Evolutionary conservation across 30 jellyfish, hydroid and myxozoan genomes (phyloP), one percentile per base, ranked within the genome.

Genomic region (Sanderia malayensis): DNA sequence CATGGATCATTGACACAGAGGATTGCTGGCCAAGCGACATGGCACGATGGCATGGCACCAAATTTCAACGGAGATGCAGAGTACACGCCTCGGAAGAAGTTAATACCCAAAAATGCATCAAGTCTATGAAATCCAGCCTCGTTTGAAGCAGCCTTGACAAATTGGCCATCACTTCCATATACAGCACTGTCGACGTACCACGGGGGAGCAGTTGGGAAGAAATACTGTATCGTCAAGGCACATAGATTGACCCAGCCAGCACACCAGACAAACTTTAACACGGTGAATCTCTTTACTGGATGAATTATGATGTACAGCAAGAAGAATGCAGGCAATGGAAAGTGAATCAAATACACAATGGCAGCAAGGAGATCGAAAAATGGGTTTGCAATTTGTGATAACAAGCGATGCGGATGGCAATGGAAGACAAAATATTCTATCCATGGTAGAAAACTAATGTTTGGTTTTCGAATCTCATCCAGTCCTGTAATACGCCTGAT

Each of bases 121-220:
- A 90, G 77, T 23, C 98, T 83, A 8, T 83, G 96, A 76, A 90
- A 90, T 23, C 98, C 98, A 21, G 98, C 98, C 58, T 90, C 98
- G 44, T 90, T 90, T 23, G 86, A 44, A 17, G 88, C 95, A n/a
- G 98, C 71, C 49, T 90, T 83, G 18, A 83, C 71, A 58, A 90
- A 79, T 32, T 83, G 22, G 34, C 98, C 98, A 69, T 90, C 86
- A 44, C 86, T 57, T 31, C 87, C 96, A 78, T 76, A 90, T 15
- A 90, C 98, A 31, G 92, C 98, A 76, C 94, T 80, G 70, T 92
- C 99, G n/a, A 92, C 99, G 52, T 86, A 92, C 99, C 99, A 92
- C 17, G 99, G 99, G 17, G 99, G 99, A 0, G 99, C 99, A 44
- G 96, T 85, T 23, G 99, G 99, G 71, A 84, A 84, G 32, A 92